These are phyloP conservation scores for Xiphophorus birchmanni DNA, from an alignment of 2,797 vertebrate genomes.

Conservation along the genomic window DNA sequence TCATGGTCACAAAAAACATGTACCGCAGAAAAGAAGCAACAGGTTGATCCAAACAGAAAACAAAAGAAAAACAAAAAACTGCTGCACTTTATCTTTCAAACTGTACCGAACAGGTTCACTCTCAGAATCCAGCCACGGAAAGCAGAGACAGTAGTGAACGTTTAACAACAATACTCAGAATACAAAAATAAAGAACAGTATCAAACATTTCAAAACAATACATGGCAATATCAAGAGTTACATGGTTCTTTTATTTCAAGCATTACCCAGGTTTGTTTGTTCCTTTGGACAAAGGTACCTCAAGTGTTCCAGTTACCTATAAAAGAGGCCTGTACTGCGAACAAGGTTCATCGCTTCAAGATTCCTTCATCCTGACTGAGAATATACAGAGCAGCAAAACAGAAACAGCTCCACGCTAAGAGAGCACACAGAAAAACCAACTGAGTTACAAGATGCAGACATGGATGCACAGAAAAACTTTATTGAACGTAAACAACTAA, in stretches of 20 bases:
- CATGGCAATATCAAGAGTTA: slow-evolving; percentile 70
- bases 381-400: neutral
- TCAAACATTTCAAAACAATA: slow-evolving; percentile 62
- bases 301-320: slow-evolving; percentile 67
- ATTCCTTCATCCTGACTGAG: neutral
- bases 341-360: slow-evolving; percentile 6
- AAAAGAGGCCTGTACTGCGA: slow-evolving; percentile 13
- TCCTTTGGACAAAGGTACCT: slow-evolving; percentile 81
- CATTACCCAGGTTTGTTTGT: slow-evolving; percentile 86
- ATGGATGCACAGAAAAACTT: neutral
- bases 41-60: neutral
- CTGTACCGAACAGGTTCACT: slow-evolving; percentile 24
- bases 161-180: slow-evolving; percentile 50
- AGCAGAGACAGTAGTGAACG: slow-evolving; percentile 54
- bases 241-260: slow-evolving; percentile 84
- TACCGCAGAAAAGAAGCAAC: slow-evolving; percentile 23
- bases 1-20: slow-evolving; percentile 13
- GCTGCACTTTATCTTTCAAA: slow-evolving; percentile 23
- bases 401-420: neutral
- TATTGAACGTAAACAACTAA: too few species aligned
- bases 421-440: neutral
- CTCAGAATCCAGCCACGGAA: slow-evolving; percentile 17
- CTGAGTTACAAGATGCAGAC: neutral
- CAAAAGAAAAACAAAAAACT: neutral
- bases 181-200: slow-evolving; percentile 65